Percentiles rank a stretch among this genome's conserved stretches.
These are phyloP conservation scores for Mola mola DNA, from an alignment of 2,113 vertebrate species.

Conservation along the genomic window DNA sequence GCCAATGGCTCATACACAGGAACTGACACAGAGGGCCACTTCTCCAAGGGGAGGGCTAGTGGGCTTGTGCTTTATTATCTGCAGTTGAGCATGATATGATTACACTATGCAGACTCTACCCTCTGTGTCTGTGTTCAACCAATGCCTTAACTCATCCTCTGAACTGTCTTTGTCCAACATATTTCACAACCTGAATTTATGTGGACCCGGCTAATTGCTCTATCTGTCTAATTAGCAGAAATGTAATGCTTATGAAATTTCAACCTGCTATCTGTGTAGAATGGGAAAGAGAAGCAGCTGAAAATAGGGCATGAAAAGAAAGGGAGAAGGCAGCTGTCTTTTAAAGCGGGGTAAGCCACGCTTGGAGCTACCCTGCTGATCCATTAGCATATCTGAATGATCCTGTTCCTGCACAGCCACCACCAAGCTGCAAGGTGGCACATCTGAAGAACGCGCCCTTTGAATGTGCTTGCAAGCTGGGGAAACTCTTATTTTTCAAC, in stretches of 20 bases:
- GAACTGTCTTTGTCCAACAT: conserved; percentile 66
- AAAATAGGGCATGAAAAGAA: conserved; percentile 78
- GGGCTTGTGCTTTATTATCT: conserved; percentile 74
- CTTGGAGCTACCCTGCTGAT: conserved; percentile 83
- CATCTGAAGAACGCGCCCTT: conserved; percentile 83
- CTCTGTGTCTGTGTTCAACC: conserved; percentile 35
- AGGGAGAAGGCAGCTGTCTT: conserved; percentile 84
- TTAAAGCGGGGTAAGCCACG: conserved; percentile 82
- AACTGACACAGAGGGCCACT: conserved; percentile 75
- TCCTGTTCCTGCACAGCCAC: conserved; percentile 80
- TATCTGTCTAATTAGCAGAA: conserved; percentile 80
- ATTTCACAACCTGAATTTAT: conserved; percentile 71
- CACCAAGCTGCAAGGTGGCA: conserved; percentile 85
- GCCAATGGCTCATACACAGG: conserved; percentile 62
- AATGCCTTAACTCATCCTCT: conserved; percentile 66
- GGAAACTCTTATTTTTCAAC: conserved; percentile 80
- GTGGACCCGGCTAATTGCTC: conserved; percentile 73
- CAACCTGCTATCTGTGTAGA: conserved; percentile 76
- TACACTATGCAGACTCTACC: conserved; percentile 55
- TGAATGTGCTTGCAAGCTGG: conserved; percentile 79
- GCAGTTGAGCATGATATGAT: conserved; percentile 79
- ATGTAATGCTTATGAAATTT: conserved; percentile 78
- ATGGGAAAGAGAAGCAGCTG: conserved; percentile 66
- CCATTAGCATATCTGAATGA: conserved; percentile 88
- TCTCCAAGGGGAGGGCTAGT: conserved; percentile 69